phyloP scores from a whole-genome alignment of 1,140 invertebrate genomes.

The Mamestra configurata region DNA sequence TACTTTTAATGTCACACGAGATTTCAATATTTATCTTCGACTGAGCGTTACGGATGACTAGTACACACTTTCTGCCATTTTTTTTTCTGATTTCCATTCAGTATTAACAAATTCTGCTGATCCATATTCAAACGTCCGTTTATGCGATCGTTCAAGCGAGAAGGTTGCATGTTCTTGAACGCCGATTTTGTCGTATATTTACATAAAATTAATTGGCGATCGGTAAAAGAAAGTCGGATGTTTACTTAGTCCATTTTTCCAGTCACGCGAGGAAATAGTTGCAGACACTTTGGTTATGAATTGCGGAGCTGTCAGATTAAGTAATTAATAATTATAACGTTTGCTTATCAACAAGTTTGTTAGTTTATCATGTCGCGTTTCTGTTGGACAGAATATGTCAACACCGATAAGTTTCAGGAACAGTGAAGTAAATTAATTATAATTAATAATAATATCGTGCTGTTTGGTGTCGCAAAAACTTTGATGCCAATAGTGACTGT shows the following conservation, averaged over 20 bases:
- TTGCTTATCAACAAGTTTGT: background rate
- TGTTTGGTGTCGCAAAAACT: no score
- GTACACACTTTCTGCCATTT: constrained; percentile 13
- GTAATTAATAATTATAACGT: background rate
- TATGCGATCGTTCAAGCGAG: background rate
- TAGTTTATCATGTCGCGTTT: background rate
- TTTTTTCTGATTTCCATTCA: constrained; percentile 37
- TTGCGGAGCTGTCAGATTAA: background rate
- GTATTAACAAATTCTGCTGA: background rate
- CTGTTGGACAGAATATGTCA: background rate
- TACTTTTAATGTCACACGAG: constrained; percentile 25
- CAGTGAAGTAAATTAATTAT: background rate
- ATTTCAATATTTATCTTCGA: constrained; percentile 19
- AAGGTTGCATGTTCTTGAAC: constrained; percentile 10
- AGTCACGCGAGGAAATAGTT: constrained; percentile 10
- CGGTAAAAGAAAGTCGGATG: constrained; percentile 23
- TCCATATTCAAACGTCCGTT: constrained; percentile 20
- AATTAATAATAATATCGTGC: background rate
- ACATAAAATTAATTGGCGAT: constrained; percentile 21
- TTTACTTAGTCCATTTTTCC: background rate
- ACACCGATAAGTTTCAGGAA: background rate
- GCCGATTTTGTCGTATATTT: background rate
- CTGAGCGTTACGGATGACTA: constrained; percentile 10
- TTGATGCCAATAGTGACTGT: no score
- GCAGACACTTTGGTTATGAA: background rate